A percentile compares a stretch with the other conserved stretches of the same genome.
Evolutionary conservation across 1,140 invertebrate genomes (phyloP).

Genomic region (Trachymyrmex septentrionalis): DNA sequence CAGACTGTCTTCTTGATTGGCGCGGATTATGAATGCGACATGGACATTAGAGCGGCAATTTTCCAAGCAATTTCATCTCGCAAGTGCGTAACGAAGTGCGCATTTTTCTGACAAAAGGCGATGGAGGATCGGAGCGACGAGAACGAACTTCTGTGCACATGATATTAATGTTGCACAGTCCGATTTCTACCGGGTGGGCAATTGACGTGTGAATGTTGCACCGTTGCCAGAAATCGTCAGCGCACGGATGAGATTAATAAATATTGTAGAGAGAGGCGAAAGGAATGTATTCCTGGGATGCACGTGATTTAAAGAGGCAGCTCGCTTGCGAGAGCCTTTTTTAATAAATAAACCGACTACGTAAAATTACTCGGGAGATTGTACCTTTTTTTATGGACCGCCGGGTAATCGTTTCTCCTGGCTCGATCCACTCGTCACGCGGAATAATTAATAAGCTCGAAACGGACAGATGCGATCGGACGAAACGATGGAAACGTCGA

Average conservation of each 20-base stretch:
- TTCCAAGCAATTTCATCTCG: conserved; percentile 34
- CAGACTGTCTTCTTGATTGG: conserved; percentile 8
- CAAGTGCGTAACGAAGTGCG: conserved; percentile 19
- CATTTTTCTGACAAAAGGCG: conserved; percentile 30
- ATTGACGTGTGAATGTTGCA: neutral
- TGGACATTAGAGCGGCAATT: conserved; percentile 25
- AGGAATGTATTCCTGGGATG: conserved; percentile 59
- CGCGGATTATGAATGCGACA: conserved; percentile 1
- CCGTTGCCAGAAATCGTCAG: conserved; percentile 51
- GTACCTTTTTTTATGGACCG: conserved; percentile 56
- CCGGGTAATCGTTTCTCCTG: conserved; percentile 62
- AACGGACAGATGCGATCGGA: conserved; percentile 33
- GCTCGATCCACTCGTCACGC: conserved; percentile 15
- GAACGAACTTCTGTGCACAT: neutral
- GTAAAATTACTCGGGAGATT: conserved; percentile 71
- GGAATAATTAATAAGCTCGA: conserved; percentile 67
- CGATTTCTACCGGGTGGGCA: conserved; percentile 33
- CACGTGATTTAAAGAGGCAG: conserved; percentile 72
- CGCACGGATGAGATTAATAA: conserved; percentile 72
- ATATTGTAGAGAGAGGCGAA: conserved; percentile 67
- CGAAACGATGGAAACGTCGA: conserved; percentile 25
- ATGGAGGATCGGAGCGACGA: conserved; percentile 12
- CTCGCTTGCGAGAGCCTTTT: conserved; percentile 52
- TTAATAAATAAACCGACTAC: conserved; percentile 74
- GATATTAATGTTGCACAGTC: conserved; percentile 38